A percentile compares a stretch with the other conserved stretches of the same genome.
Conservation (phyloP, 2,888 invertebrate genomes). For the Galeruca laticollis region DNA sequence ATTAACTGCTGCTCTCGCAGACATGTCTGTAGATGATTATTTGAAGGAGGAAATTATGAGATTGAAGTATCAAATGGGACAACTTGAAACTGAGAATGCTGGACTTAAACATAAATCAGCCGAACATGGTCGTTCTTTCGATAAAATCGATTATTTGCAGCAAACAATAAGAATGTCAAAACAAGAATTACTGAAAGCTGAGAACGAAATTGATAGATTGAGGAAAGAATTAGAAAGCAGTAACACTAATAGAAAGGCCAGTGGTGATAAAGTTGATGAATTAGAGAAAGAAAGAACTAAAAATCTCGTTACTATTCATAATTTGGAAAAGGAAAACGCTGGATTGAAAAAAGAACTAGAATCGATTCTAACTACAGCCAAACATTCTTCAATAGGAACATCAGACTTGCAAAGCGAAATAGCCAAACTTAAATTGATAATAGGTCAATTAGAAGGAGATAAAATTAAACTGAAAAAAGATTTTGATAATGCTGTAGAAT, state of each 20-base stretch:
- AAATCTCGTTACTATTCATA: conserved; percentile 43
- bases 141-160: conserved; percentile 45
- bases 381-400: conserved; percentile 41
- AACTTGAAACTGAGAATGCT: conserved; percentile 43
- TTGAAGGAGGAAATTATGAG: conserved; percentile 45
- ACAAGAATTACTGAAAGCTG: conserved; percentile 40
- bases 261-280: conserved; percentile 45
- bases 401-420: conserved; percentile 47
- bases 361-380: conserved; percentile 42
- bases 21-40: conserved; percentile 15
- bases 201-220: conserved; percentile 47
- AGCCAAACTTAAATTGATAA: conserved; percentile 44
- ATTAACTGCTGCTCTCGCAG: background rate
- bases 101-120: conserved; percentile 40
- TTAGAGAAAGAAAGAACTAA: conserved; percentile 51
- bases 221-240: conserved; percentile 49
- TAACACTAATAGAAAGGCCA: conserved; percentile 39
- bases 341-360: conserved; percentile 52
- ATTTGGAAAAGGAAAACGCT: conserved; percentile 47
- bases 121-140: conserved; percentile 43
- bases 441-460: conserved; percentile 44
- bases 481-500: conserved; percentile 34
- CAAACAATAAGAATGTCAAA: conserved; percentile 46
- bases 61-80: conserved; percentile 34
- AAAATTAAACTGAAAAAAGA: conserved; percentile 46